Evolutionary conservation across 2,113 vertebrate species (phyloP).

Genomic region (Tonatia bakeri): DNA sequence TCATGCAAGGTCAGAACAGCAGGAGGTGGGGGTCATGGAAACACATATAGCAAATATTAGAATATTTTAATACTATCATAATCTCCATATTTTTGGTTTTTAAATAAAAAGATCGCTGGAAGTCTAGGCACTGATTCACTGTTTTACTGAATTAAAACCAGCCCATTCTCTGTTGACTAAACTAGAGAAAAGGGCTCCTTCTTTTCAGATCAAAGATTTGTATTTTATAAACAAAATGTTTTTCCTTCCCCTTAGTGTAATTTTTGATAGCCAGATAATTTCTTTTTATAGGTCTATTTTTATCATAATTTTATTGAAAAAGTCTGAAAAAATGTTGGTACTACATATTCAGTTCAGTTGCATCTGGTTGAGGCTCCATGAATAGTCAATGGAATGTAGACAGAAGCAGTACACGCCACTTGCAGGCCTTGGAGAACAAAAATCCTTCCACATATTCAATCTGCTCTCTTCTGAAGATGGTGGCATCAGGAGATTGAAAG

Average conservation of each 20-base stretch:
- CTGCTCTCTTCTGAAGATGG: background rate
- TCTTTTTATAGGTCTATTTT: background rate
- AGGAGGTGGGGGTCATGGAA: background rate
- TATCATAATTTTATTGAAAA: background rate
- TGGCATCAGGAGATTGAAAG: background rate
- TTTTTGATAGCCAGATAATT: background rate
- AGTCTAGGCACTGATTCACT: background rate
- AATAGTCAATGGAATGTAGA: background rate
- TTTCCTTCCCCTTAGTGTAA: background rate
- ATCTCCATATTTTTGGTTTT: background rate
- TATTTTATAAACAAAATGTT: background rate
- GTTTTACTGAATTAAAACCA: background rate
- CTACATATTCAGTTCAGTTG: background rate
- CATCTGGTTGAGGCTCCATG: background rate
- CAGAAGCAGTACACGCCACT: background rate
- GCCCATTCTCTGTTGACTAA: background rate
- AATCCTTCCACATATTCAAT: background rate
- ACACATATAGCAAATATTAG: background rate
- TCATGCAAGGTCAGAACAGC: background rate
- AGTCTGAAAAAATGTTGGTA: background rate
- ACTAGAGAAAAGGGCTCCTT: background rate
- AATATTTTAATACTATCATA: background rate
- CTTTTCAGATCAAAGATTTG: background rate
- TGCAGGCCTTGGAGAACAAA: background rate
- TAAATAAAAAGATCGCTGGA: background rate